Evolutionary conservation across 2,888 invertebrate species (phyloP).

Genomic region (Eupithecia tripunctaria): DNA sequence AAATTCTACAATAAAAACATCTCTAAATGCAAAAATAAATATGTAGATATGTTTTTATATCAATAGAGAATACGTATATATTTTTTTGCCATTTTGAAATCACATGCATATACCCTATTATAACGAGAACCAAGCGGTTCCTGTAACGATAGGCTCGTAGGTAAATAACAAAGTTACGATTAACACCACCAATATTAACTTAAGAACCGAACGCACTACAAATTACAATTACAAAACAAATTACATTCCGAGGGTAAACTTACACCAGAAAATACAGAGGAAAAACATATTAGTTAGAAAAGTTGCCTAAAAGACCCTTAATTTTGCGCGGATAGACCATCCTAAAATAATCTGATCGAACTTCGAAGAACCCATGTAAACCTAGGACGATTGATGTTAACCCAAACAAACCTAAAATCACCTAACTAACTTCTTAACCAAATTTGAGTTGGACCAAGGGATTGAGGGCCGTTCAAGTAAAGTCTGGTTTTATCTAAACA

Average conservation of each 20-base stretch:
- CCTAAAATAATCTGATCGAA: neutral
- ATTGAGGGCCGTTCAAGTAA: neutral
- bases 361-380: neutral
- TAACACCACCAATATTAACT: neutral
- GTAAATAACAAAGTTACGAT: neutral
- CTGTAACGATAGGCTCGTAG: no score
- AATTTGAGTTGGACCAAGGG: neutral
- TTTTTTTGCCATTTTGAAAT: no score
- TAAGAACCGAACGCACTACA: neutral
- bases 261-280: neutral
- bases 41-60: no score
- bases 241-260: neutral
- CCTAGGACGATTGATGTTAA: neutral
- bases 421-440: neutral
- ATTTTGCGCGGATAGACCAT: neutral
- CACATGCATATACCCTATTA: no score
- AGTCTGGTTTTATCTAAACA: no score
- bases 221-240: neutral
- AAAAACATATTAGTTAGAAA: neutral
- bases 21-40: no score
- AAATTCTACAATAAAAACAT: no score
- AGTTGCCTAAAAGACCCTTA: neutral
- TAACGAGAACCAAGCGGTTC: no score
- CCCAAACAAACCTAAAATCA: constrained; percentile 4
- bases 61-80: no score